Conservation (phyloP, 2,888 invertebrate genomes). For the Lampropteryx suffumata region DNA sequence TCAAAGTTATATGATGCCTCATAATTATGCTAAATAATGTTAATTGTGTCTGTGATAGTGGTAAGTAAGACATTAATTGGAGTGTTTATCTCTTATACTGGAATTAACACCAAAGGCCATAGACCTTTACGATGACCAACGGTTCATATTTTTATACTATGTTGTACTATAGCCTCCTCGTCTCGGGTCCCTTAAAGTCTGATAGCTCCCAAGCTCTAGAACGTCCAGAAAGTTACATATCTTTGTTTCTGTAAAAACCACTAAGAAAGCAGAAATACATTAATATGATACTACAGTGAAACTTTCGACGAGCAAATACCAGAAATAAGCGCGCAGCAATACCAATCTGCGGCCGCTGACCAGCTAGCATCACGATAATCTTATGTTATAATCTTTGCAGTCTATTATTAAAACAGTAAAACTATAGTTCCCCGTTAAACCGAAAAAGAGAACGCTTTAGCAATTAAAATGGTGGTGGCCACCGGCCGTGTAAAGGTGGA, state of each 20-base stretch:
- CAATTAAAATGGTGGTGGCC: slow-evolving; percentile 47
- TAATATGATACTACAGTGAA: not conserved
- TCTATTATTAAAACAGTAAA: slow-evolving; percentile 46
- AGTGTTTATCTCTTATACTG: too few relatives aligned
- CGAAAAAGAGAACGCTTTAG: slow-evolving; percentile 59
- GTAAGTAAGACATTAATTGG: too few relatives aligned
- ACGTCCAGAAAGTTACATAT: too few relatives aligned
- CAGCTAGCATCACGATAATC: slow-evolving; percentile 24
- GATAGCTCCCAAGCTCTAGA: too few relatives aligned
- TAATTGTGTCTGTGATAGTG: too few relatives aligned
- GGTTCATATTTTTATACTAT: too few relatives aligned
- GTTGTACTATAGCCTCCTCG: too few relatives aligned
- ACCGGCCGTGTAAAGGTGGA: slow-evolving; percentile 45
- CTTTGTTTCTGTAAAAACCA: not conserved
- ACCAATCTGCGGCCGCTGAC: slow-evolving; percentile 12
- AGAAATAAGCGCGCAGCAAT: slow-evolving; percentile 16
- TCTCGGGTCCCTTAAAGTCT: too few relatives aligned
- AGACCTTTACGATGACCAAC: too few relatives aligned
- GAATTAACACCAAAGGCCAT: too few relatives aligned
- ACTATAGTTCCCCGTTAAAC: slow-evolving; percentile 56
- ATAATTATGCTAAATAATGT: too few relatives aligned
- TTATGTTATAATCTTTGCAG: slow-evolving; percentile 29
- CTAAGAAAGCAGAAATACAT: not conserved
- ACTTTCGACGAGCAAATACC: slow-evolving; percentile 17
- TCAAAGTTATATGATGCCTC: not conserved